A percentile compares a stretch with the other conserved stretches of the same genome.
Evolutionary conservation across 2,888 invertebrate genomes (phyloP).

Genomic region (Cantharis rustica): DNA sequence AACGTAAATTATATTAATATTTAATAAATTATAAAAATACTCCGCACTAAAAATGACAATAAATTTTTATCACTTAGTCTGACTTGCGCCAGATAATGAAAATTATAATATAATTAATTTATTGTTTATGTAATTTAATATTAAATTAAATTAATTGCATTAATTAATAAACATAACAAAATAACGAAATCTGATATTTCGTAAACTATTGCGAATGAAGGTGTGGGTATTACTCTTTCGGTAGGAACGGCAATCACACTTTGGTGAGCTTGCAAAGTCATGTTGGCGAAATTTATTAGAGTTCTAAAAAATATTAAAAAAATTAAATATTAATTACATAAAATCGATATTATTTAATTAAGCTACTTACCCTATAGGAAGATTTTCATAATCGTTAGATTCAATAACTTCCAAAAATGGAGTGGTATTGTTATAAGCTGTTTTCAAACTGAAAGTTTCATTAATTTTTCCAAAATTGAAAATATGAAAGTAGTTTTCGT

Average conservation of each 20-base stretch:
- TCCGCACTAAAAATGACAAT: too few relatives aligned
- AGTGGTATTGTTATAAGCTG: slow-evolving; percentile 41
- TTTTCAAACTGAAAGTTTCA: slow-evolving; percentile 60
- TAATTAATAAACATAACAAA: neutral
- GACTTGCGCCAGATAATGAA: too few relatives aligned
- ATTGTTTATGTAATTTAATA: too few relatives aligned
- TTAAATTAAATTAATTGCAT: neutral
- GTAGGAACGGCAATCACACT: slow-evolving; percentile 23
- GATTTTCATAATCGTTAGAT: slow-evolving; percentile 18
- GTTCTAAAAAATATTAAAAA: slow-evolving; percentile 52
- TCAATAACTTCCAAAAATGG: slow-evolving; percentile 16
- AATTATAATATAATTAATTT: too few relatives aligned
- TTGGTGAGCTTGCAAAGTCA: slow-evolving; percentile 55
- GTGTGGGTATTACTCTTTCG: neutral
- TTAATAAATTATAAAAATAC: too few relatives aligned
- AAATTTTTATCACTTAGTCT: too few relatives aligned
- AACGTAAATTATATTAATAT: too few relatives aligned
- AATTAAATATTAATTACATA: too few relatives aligned
- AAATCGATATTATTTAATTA: neutral
- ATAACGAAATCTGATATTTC: neutral
- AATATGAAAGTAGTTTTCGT: slow-evolving; percentile 31
- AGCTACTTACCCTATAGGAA: slow-evolving; percentile 22
- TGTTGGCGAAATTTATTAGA: slow-evolving; percentile 45
- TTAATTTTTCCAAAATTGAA: slow-evolving; percentile 56
- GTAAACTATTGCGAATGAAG: neutral